Conservation (phyloP, 2,113 vertebrate genomes). For the Syngnathoides biaculeatus region DNA sequence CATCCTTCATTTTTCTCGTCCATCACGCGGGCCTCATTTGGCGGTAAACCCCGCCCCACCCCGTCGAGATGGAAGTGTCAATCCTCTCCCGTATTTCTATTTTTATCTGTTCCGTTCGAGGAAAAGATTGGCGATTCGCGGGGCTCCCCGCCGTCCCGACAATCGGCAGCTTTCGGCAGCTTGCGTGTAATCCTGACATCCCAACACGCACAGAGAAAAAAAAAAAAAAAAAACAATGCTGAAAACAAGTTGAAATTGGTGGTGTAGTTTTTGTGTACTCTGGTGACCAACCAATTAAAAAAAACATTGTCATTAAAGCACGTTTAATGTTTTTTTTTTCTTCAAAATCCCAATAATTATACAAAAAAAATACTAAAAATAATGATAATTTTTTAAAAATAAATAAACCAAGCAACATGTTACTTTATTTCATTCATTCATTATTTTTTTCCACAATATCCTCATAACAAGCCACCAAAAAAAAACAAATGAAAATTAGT, state of each 20-base stretch:
- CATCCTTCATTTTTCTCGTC: constrained; percentile 16
- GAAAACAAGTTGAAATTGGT: background rate
- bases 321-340: no score
- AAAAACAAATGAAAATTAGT: background rate
- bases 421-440: no score
- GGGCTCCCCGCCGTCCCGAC: constrained; percentile 6
- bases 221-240: background rate
- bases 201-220: background rate
- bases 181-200: background rate
- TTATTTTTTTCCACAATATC: no score
- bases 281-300: no score
- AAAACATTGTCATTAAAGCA: no score
- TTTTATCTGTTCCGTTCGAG: constrained; percentile 28
- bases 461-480: background rate
- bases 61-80: constrained; percentile 1
- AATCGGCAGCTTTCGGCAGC: background rate
- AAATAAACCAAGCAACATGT: no score
- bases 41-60: background rate
- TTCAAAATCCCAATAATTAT: no score
- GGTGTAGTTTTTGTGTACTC: no score
- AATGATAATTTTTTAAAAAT: no score
- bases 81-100: constrained; percentile 21
- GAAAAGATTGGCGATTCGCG: constrained; percentile 32
- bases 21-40: constrained; percentile 16
- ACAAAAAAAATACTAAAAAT: no score